A percentile compares a stretch with the other conserved stretches of the same genome.
Evolutionary conservation across 2,888 invertebrate genomes (phyloP).

Genomic region (Conops quadrifasciatus): DNA sequence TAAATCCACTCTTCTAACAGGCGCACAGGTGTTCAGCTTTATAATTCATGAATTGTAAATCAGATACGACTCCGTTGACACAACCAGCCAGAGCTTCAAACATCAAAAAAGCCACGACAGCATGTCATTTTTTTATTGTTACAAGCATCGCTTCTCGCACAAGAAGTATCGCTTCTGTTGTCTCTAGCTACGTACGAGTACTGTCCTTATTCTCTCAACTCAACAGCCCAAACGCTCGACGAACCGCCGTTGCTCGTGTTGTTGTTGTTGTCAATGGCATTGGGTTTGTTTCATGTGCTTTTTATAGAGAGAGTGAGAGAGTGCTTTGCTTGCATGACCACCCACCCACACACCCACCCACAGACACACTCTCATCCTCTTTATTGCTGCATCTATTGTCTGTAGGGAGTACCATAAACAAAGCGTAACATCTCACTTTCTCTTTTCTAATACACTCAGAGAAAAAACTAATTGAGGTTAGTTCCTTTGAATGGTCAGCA

Average conservation of each 20-base stretch:
- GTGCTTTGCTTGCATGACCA: too few relatives aligned
- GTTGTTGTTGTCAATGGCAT: not conserved
- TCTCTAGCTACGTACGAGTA: too few relatives aligned
- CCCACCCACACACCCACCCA: not conserved
- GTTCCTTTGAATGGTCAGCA: too few relatives aligned
- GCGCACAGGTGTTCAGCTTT: slow-evolving; percentile 28
- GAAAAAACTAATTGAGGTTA: too few relatives aligned
- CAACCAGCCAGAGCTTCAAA: slow-evolving; percentile 17
- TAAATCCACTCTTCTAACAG: slow-evolving; percentile 25
- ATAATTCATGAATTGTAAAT: slow-evolving; percentile 39
- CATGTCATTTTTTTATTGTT: slow-evolving; percentile 31
- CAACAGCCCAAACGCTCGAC: not conserved
- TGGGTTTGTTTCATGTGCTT: too few relatives aligned
- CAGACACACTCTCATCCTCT: not conserved
- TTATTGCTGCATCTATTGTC: not conserved
- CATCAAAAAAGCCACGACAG: slow-evolving; percentile 31
- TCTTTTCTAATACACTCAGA: too few relatives aligned
- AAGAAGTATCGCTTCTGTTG: too few relatives aligned
- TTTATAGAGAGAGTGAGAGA: too few relatives aligned
- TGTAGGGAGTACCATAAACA: too few relatives aligned
- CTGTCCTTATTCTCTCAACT: too few relatives aligned
- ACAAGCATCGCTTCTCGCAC: not conserved
- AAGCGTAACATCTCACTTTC: too few relatives aligned
- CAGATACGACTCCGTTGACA: slow-evolving; percentile 23
- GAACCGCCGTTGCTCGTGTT: not conserved